A percentile compares a stretch with the other conserved stretches of the same genome.
phyloP scores from a whole-genome alignment of 2,888 invertebrate genomes.

The Lagria hirta region DNA sequence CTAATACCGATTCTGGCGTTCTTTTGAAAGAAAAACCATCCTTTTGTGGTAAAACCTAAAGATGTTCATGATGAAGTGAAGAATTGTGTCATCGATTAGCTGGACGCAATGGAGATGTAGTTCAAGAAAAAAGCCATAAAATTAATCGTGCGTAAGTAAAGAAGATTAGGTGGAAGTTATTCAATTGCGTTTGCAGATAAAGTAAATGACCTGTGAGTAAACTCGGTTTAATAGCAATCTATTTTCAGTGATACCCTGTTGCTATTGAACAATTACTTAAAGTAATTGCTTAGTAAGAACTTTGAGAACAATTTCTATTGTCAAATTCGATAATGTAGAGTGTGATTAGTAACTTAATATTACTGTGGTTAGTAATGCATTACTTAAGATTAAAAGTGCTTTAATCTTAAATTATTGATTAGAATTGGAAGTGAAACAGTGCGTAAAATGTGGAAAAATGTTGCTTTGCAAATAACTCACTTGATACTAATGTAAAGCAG shows the following conservation, averaged over 20 bases:
- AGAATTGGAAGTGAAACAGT: no score
- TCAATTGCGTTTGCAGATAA: slow-evolving; percentile 35
- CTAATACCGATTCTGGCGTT: no score
- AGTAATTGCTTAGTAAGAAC: slow-evolving; percentile 28
- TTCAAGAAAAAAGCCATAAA: slow-evolving; percentile 31
- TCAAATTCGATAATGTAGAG: slow-evolving; percentile 15
- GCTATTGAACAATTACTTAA: slow-evolving; percentile 26
- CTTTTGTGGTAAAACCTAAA: no score
- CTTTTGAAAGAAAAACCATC: no score
- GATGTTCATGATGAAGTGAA: no score
- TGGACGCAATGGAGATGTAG: slow-evolving; percentile 26
- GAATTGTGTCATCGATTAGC: slow-evolving; percentile 13
- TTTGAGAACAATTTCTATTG: slow-evolving; percentile 13
- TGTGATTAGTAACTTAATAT: no score
- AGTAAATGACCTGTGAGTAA: slow-evolving; percentile 36
- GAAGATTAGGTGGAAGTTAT: slow-evolving; percentile 38
- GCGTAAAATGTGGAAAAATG: no score
- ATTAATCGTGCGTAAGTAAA: slow-evolving; percentile 37
- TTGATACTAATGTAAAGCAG: no score
- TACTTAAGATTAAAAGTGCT: no score
- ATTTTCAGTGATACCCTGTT: slow-evolving; percentile 24
- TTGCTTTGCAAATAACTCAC: no score
- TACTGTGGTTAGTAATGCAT: no score
- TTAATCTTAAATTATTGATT: no score
- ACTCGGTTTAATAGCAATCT: slow-evolving; percentile 31